Percentiles rank a stretch among this genome's conserved stretches.
Conservation (phyloP, 2,888 invertebrate genomes). For the Cerastis leucographa region DNA sequence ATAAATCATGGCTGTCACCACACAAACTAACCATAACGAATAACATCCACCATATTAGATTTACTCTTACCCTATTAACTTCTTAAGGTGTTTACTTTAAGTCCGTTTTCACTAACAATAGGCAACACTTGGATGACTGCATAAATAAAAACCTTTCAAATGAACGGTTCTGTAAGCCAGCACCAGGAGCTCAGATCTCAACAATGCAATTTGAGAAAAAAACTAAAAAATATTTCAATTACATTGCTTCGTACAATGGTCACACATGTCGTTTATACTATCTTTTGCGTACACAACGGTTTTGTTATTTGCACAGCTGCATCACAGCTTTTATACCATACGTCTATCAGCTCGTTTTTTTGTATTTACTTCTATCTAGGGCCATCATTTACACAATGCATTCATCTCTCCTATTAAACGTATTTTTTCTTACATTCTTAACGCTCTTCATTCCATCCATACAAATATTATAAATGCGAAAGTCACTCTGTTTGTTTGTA, state of each 20-base stretch:
- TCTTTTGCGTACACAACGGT: not conserved
- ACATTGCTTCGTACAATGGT: not conserved
- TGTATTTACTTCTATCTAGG: not conserved
- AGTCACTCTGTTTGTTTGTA: no score
- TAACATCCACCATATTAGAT: slow-evolving; percentile 10
- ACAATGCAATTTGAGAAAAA: not conserved
- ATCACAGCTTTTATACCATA: not conserved
- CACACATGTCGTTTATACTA: not conserved
- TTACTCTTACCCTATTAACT: not conserved
- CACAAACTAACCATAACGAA: not conserved
- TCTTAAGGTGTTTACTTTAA: not conserved
- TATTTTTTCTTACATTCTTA: not conserved
- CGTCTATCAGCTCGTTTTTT: not conserved
- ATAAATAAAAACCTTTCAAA: no score
- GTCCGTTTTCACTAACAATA: not conserved
- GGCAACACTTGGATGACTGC: not conserved
- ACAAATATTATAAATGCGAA: no score
- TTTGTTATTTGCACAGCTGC: slow-evolving; percentile 11
- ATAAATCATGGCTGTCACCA: slow-evolving; percentile 36
- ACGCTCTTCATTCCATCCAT: not conserved
- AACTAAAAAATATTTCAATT: not conserved
- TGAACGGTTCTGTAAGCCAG: no score
- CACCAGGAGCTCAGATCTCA: not conserved
- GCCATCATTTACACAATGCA: not conserved
- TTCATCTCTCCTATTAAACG: not conserved